Evolutionary conservation across 1,140 invertebrate genomes (phyloP).

Genomic region (Anoplolepis gracilipes): DNA sequence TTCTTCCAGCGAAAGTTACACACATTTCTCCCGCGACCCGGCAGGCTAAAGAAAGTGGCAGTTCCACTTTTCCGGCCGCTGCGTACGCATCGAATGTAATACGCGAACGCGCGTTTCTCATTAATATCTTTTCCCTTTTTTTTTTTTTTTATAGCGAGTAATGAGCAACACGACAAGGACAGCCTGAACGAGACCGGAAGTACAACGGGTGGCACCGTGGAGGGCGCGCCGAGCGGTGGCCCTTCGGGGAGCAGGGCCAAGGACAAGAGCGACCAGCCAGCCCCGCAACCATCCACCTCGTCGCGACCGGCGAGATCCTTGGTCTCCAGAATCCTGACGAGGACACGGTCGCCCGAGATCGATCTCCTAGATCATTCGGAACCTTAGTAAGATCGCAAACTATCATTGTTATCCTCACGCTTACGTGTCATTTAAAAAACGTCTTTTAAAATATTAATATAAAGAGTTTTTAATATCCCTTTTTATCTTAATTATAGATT

Average conservation of each 20-base stretch:
- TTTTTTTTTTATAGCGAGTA: conserved; percentile 80
- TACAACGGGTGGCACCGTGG: conserved; percentile 80
- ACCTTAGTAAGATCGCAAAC: conserved; percentile 77
- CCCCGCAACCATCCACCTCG: conserved; percentile 58
- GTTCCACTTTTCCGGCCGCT: conserved; percentile 52
- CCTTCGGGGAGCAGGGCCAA: conserved; percentile 73
- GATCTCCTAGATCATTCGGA: conserved; percentile 80
- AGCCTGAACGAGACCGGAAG: conserved; percentile 85
- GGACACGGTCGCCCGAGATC: conserved; percentile 75
- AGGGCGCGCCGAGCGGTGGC: conserved; percentile 74
- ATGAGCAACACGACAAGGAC: conserved; percentile 86
- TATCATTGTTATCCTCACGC: background rate
- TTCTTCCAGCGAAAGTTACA: conserved; percentile 69
- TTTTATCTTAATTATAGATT: conserved; percentile 18
- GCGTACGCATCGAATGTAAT: conserved; percentile 13
- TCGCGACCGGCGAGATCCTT: conserved; percentile 78
- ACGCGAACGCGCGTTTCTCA: background rate
- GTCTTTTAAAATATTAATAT: background rate
- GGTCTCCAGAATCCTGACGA: conserved; percentile 80
- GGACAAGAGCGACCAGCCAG: conserved; percentile 41
- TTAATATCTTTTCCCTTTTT: too few species aligned
- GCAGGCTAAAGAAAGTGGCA: conserved; percentile 48
- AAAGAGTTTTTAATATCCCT: background rate
- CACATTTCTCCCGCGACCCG: conserved; percentile 59
- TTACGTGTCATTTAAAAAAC: background rate